These are phyloP conservation scores for Hippopotamus amphibius DNA, from an alignment of 2,113 vertebrate species.

Conservation along the genomic window DNA sequence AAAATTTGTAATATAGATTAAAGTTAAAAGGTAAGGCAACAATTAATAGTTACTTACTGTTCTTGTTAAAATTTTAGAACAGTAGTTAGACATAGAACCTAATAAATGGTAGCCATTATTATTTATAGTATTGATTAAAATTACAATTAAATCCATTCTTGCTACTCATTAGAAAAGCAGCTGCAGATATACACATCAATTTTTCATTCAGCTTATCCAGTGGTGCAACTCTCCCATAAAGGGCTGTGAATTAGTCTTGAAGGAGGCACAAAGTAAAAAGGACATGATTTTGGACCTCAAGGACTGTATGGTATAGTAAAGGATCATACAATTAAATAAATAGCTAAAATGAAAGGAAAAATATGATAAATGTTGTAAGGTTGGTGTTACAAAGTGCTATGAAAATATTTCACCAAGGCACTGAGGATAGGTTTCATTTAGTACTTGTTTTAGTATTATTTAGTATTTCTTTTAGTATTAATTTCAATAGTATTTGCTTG, in stretches of 20 bases:
- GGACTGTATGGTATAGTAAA: background rate
- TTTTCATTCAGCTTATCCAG: background rate
- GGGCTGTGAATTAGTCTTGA: background rate
- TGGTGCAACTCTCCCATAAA: background rate
- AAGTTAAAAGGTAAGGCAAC: background rate
- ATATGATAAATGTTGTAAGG: background rate
- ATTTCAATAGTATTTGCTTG: background rate
- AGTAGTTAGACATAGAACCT: background rate
- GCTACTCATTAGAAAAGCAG: background rate
- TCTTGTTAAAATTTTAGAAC: background rate
- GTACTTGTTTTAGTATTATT: background rate
- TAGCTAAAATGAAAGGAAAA: background rate
- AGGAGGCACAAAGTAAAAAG: background rate
- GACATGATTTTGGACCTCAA: background rate
- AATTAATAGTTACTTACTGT: background rate
- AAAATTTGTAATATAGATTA: background rate
- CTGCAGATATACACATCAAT: background rate
- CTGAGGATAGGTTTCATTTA: background rate
- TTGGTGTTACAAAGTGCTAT: background rate
- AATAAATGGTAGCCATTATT: conserved; percentile 17
- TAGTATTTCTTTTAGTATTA: background rate
- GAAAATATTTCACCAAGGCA: background rate
- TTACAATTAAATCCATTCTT: background rate
- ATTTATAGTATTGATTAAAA: background rate
- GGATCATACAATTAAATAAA: background rate